These are phyloP conservation scores for Gryllus bimaculatus DNA, from an alignment of 1,140 invertebrate genomes.

Conservation along the genomic window DNA sequence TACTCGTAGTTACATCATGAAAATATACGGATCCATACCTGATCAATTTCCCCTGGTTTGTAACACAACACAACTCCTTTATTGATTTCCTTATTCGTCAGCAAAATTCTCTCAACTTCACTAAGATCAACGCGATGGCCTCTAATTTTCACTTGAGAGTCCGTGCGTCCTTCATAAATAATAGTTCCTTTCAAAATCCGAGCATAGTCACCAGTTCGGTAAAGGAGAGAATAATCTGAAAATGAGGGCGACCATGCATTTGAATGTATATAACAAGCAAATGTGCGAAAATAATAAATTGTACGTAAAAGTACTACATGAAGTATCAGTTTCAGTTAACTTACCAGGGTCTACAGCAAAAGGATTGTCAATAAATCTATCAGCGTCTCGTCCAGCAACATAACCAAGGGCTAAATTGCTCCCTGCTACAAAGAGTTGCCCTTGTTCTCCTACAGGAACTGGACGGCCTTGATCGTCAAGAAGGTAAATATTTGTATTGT, in stretches of 20 bases:
- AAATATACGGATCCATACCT: conserved; percentile 32
- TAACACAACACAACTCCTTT: conserved; percentile 67
- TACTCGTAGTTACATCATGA: too few species aligned
- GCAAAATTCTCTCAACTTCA: conserved; percentile 66
- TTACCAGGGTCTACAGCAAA: conserved; percentile 54
- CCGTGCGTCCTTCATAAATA: conserved; percentile 70
- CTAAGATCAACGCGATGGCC: conserved; percentile 75
- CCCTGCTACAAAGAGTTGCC: conserved; percentile 70
- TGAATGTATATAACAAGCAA: too few species aligned
- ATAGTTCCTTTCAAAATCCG: conserved; percentile 57
- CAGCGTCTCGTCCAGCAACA: conserved; percentile 56
- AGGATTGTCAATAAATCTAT: conserved; percentile 64
- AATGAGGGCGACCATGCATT: conserved; percentile 11
- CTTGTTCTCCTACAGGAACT: conserved; percentile 56
- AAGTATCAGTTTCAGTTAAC: background rate
- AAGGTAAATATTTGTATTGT: conserved; percentile 71
- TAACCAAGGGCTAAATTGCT: conserved; percentile 69
- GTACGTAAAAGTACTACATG: background rate
- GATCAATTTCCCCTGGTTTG: conserved; percentile 56
- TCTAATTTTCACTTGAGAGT: conserved; percentile 78
- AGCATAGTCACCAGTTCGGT: conserved; percentile 76
- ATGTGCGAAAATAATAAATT: too few species aligned
- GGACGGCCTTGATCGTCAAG: conserved; percentile 58
- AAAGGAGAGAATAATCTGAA: conserved; percentile 54
- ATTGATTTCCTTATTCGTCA: conserved; percentile 44